Base-by-base conservation (phyloP, 1,140 invertebrate genomes). In the Drosophila nigromelanica region DNA sequence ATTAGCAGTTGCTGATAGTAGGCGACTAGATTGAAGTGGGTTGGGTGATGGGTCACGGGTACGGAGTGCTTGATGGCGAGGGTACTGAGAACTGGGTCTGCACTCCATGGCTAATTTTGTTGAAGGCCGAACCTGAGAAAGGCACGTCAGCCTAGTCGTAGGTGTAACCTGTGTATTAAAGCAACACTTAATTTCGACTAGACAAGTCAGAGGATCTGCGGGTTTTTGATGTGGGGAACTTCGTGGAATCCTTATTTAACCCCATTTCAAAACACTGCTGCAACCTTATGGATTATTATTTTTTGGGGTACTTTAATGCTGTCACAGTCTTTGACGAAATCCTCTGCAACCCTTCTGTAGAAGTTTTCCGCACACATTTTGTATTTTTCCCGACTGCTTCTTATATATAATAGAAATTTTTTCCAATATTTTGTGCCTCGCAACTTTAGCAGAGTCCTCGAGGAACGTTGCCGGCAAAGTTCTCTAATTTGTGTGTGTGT, bases 401-500 rank as follows among this genome's bases (percentile, higher is more conserved):
- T 7, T 47, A 71, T 39, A 58, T 27, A 40, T 54, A 47, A 42
- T 50, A 27, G 50, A 52, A 50, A 5, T 70, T 83, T 68, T 72
- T 70, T 58, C 33, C 70, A 80, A 78, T 78, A 67, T 79, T 70
- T 68, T 69, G 63, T 74, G 61, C 73, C 73, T 73, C 60, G 67
- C 24, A 82, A 76, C 56, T 79, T 78, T 70, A 39, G 37, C 58
- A 43, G 37, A 73, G 69, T 64, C 73, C 55, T 43, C 33, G 43
- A 50, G 59, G 51, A 45, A 48, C 60, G 63, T 45, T 58, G 69
- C 56, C 58, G 55, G 56, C 56, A 72, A 66, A 86, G 82, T 89
- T 89, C 76, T 80, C 76, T 89, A 89, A 89, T 89, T 87, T 89
- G 79, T 78, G 82, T 82, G 37, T 43, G 55, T 35, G 30, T 78